These are phyloP conservation scores for Lycorma delicatula DNA, from an alignment of 1,140 invertebrate genomes.

Conservation along the genomic window DNA sequence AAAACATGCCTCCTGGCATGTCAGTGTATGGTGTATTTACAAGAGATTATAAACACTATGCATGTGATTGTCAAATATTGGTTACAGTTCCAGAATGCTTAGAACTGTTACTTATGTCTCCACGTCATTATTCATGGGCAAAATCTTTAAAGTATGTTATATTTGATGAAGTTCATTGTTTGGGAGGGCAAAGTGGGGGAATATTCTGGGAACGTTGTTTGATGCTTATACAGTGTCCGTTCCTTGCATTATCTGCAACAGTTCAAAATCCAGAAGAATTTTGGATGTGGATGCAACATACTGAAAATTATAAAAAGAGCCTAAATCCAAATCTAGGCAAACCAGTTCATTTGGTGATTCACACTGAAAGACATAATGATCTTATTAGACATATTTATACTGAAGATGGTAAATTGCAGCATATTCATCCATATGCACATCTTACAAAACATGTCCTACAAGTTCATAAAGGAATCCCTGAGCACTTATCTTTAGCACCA, in stretches of 20 bases:
- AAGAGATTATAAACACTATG: slow-evolving; percentile 23
- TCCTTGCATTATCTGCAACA: slow-evolving; percentile 27
- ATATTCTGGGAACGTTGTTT: slow-evolving; percentile 22
- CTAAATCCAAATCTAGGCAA: slow-evolving; percentile 4
- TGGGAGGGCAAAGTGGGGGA: slow-evolving; percentile 20
- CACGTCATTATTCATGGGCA: slow-evolving; percentile 20
- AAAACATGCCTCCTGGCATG: too few relatives aligned
- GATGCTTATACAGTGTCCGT: slow-evolving; percentile 21
- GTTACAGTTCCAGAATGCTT: slow-evolving; percentile 27
- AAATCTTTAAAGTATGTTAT: slow-evolving; percentile 23
- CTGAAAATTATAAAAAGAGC: slow-evolving; percentile 21
- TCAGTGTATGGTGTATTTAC: slow-evolving; percentile 23
- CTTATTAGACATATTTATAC: slow-evolving; percentile 22
- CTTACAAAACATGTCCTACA: slow-evolving; percentile 9
- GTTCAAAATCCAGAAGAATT: slow-evolving; percentile 20
- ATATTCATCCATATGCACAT: slow-evolving; percentile 20
- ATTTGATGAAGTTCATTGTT: slow-evolving; percentile 28
- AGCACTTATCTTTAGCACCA: slow-evolving; percentile 18
- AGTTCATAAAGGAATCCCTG: slow-evolving; percentile 17
- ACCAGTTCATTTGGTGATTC: slow-evolving; percentile 19
- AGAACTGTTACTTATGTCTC: slow-evolving; percentile 24
- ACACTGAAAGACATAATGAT: slow-evolving; percentile 23
- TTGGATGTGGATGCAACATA: slow-evolving; percentile 21
- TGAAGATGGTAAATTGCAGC: slow-evolving; percentile 10
- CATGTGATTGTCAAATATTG: slow-evolving; percentile 20